Evolutionary conservation across 2,113 vertebrate species (phyloP), one percentile per base, ranked within the genome.

Genomic region (Barnardius zonarius): DNA sequence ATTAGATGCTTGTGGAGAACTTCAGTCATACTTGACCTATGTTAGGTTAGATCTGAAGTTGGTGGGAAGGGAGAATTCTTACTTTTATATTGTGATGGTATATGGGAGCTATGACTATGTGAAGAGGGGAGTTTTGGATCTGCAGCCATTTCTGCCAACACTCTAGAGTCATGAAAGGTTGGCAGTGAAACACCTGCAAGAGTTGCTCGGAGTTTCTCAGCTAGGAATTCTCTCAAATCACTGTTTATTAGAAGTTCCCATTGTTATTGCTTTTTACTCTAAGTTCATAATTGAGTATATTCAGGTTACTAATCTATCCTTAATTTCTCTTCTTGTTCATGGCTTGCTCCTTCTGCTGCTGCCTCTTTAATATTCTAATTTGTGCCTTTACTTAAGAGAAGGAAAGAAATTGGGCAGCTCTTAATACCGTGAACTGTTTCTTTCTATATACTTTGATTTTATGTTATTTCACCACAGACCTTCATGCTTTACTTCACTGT

Each of bases 21-120:
- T 68, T 55, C 37, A 25, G 7, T 51, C 24, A 1, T 14, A 20
- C 33, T 28, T 72, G 35, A 54, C 7, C 27, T 6, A 2, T 19
- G 54, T 55, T 55, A 3, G 23, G 13, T 5, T 61, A 57, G 75
- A 57, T 39, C 13, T 57, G 41, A 57, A 62, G 28, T 23, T n/a
- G 23, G 20, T 48, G 30, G 7, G 37, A 35, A 44, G 13, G 44
- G 62, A 18, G 61, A 57, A 30, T 39, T 70, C 11, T 33, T 55
- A 2, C 22, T 62, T 62, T 30, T 8, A 20, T 5, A 1, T 25
- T 7, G 5, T 0, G 0, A 22, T 76, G 39, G 2, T 52, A 0
- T 57, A 6, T 37, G 35, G 19, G 31, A 91, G 30, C 10, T 35
- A 59, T 6, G 61, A 0, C 14, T 31, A 25, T 2, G 4, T 55